These are phyloP conservation scores for Gymnoscopelus microlampas DNA, from an alignment of 2,797 vertebrate genomes.

Conservation along the genomic window DNA sequence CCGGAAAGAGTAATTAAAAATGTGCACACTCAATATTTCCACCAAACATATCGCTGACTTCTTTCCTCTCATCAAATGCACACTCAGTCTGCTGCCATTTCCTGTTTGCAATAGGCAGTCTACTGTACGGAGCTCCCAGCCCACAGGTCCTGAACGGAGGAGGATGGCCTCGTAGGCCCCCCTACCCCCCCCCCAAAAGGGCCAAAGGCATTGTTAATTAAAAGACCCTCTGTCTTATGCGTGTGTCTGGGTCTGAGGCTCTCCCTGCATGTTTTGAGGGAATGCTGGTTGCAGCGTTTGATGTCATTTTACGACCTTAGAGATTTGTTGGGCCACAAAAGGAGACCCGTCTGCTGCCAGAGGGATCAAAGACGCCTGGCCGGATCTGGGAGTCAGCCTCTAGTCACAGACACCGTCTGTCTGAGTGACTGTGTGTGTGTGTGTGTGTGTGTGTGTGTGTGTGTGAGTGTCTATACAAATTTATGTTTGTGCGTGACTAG, in stretches of 20 bases:
- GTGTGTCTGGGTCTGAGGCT: conserved; percentile 8
- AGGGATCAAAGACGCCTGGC: conserved; percentile 18
- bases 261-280: neutral
- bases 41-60: too few relatives aligned
- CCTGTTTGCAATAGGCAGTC: too few relatives aligned
- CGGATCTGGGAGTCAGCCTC: conserved; percentile 15
- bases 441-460: conserved; percentile 10
- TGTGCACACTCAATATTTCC: too few relatives aligned
- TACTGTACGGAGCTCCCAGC: too few relatives aligned
- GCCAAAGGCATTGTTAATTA: conserved; percentile 35
- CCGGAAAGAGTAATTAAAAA: too few relatives aligned
- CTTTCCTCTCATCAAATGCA: too few relatives aligned
- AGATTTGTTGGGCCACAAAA: conserved; percentile 18
- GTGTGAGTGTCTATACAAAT: neutral
- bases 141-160: neutral
- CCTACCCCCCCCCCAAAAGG: neutral
- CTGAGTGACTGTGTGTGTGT: conserved; percentile 7
- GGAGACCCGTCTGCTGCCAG: conserved; percentile 21
- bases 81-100: too few relatives aligned
- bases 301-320: conserved; percentile 22
- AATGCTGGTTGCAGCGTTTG: conserved; percentile 21
- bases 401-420: conserved; percentile 19
- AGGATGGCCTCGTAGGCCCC: neutral
- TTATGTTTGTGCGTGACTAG: neutral
- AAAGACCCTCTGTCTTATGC: conserved; percentile 20